Base-by-base conservation (phyloP, 2,113 vertebrate genomes). In the Actenoides lindsayi region DNA sequence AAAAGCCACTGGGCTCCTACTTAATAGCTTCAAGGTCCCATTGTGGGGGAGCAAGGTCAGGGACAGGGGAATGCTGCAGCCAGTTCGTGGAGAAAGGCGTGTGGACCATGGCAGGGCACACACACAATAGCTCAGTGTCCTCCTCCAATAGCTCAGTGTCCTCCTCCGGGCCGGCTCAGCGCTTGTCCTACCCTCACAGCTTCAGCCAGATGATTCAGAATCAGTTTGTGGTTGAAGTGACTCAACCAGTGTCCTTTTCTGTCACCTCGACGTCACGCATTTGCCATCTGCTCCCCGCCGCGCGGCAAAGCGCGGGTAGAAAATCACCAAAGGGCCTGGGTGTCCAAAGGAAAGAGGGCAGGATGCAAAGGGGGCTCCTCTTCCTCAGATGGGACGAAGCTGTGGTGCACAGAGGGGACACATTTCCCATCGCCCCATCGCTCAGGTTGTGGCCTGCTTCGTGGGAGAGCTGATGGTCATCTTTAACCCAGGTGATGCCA, bases 41-140 rank as follows among this genome's bases (percentile, higher is more conserved):
- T 85, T 97, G 96, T 97, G 21, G 56, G 76, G 54, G 13, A 94
- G 31, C 6, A 27, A 92, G 93, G 94, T 94, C 96, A 95, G 85
- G 5, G 5, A 76, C 27, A 75, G 75, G 89, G 75, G 65, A 64
- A 78, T 78, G 76, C 96, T 78, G 75, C 71, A 50, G 56, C 78
- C 67, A 50, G 94, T 90, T 54, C 92, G 53, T 75, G 35, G 62
- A 91, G 86, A 90, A 81, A 81, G 78, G 77, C 27, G 0, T 41
- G 79, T 14, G 41, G 71, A 73, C 39, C 87, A 25, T 3, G 27
- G 39, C 89, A 39, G 91, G 94, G 73, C 90, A 44, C 18, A 4
- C 35, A 27, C 95, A 97, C 96, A 96, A 91, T 83, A 83, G 75
- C 78, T 81, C 87, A 64, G 94, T 98, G 97, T 98, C 88, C 93